Evolutionary conservation across 1,140 invertebrate genomes (phyloP).

Genomic region (Anoplolepis gracilipes): DNA sequence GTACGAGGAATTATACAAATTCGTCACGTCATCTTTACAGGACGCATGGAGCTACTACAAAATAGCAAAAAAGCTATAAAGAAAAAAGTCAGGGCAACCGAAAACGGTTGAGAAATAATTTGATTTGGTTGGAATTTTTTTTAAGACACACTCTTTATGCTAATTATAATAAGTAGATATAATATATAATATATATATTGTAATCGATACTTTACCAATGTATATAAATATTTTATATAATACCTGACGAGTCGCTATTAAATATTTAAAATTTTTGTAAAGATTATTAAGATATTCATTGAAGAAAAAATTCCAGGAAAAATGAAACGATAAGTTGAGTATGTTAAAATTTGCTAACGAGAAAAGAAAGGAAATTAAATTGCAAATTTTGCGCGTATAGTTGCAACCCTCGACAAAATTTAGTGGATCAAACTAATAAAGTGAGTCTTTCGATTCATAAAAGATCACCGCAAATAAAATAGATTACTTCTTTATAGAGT

Average conservation of each 20-base stretch:
- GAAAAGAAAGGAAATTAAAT: not conserved
- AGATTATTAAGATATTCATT: not conserved
- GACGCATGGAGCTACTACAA: not conserved
- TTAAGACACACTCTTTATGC: no score
- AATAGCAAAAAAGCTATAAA: not conserved
- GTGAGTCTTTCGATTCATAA: not conserved
- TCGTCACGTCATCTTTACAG: not conserved
- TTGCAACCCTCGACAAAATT: not conserved
- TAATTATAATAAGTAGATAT: not conserved
- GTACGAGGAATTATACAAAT: not conserved
- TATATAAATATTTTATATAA: not conserved
- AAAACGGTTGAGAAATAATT: not conserved
- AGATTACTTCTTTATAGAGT: conserved; percentile 1
- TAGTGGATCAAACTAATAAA: not conserved
- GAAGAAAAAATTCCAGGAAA: not conserved
- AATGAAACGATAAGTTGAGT: not conserved
- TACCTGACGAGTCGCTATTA: not conserved
- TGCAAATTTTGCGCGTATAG: not conserved
- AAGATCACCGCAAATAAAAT: not conserved
- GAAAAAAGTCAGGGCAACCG: not conserved
- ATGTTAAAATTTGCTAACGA: not conserved
- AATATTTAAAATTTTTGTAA: not conserved
- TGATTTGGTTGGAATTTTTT: no score
- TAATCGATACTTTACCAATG: not conserved
- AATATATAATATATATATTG: not conserved